A percentile compares a stretch with the other conserved stretches of the same genome.
phyloP scores from a whole-genome alignment of 1,140 invertebrate genomes.

The Apis florea region DNA sequence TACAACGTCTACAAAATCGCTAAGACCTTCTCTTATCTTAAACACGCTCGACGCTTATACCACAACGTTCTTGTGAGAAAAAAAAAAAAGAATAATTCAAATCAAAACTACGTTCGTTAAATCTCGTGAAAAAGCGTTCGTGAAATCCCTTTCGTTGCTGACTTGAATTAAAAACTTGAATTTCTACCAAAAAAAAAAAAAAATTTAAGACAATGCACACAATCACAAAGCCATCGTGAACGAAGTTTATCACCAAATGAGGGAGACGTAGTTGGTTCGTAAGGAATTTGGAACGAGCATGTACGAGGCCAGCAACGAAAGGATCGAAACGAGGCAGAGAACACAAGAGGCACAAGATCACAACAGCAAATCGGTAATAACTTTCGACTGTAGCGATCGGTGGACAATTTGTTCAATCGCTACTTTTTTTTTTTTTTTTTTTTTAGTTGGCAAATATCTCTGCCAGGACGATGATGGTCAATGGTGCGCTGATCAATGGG shows the following conservation, averaged over 20 bases:
- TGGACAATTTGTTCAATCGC: constrained; percentile 17
- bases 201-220: no score
- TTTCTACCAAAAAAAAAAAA: no score
- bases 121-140: background rate
- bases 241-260: no score
- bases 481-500: constrained; percentile 23
- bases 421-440: no score
- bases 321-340: background rate
- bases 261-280: no score
- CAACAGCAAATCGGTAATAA: constrained; percentile 43
- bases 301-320: constrained; percentile 12
- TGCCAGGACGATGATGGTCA: constrained; percentile 31
- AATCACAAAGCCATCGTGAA: no score
- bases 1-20: no score
- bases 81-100: no score
- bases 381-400: constrained; percentile 54
- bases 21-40: no score
- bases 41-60: background rate
- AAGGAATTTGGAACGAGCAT: background rate
- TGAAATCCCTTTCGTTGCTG: constrained; percentile 26
- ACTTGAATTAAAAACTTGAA: background rate
- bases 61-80: background rate
- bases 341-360: background rate
- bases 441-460: constrained; percentile 7
- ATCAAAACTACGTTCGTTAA: background rate